Conservation (phyloP, 92 coral and sea anemone species). For the Virgularia gustaviana region DNA sequence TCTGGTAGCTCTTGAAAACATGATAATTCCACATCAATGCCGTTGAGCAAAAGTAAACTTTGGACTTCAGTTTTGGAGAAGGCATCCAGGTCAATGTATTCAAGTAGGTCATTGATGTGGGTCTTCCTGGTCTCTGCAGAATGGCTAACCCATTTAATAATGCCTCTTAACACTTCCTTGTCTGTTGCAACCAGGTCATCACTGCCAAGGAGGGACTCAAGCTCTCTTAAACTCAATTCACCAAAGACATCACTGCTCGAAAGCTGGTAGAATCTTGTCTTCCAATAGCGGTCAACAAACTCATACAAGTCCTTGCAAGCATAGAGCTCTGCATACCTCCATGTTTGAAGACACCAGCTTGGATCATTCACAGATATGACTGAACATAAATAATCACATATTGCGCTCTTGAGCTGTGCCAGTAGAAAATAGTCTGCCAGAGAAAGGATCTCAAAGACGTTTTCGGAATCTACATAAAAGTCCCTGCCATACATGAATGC, state of each 20-base stretch:
- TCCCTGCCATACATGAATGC: slow-evolving; percentile 17
- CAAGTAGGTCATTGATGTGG: not conserved
- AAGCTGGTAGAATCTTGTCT: slow-evolving; percentile 22
- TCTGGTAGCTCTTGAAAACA: no score
- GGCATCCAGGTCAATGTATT: not conserved
- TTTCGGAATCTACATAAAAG: slow-evolving; percentile 5
- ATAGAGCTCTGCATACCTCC: slow-evolving; percentile 13
- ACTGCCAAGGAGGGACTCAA: not conserved
- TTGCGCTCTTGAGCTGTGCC: slow-evolving; percentile 6
- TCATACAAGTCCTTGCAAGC: slow-evolving; percentile 25
- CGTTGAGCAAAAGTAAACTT: no score
- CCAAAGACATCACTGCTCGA: slow-evolving; percentile 3
- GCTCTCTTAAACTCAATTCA: slow-evolving; percentile 15
- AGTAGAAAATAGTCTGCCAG: slow-evolving; percentile 20
- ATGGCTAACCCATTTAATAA: slow-evolving; percentile 11
- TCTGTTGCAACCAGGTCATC: slow-evolving; percentile 12
- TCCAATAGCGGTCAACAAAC: not conserved
- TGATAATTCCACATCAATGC: no score
- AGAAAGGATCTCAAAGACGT: slow-evolving; percentile 26
- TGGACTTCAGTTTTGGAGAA: not conserved
- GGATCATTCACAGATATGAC: not conserved
- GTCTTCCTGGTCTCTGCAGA: not conserved
- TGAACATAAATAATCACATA: not conserved
- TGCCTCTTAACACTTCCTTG: not conserved
- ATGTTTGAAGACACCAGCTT: not conserved